These are phyloP conservation scores for Zhuqinia jingwanae DNA, from an alignment of 2,888 invertebrate genomes.

Conservation along the genomic window DNA sequence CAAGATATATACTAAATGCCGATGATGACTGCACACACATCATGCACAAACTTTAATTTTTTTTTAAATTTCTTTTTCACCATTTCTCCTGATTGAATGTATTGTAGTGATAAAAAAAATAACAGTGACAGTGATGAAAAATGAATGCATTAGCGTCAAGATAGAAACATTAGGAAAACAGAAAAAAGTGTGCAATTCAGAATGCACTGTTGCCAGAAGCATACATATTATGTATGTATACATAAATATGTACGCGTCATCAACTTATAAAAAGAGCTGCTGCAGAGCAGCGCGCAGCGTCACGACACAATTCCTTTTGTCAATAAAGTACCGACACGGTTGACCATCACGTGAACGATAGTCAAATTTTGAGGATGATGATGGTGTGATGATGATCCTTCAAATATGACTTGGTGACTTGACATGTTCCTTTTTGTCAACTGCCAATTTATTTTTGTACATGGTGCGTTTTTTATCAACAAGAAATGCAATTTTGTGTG, in stretches of 20 bases:
- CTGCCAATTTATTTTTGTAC: no score
- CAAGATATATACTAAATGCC: no score
- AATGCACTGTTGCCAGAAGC: no score
- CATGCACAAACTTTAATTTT: no score
- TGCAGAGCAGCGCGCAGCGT: not conserved
- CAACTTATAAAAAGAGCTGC: not conserved
- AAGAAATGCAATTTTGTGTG: no score
- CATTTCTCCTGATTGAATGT: slow-evolving; percentile 4
- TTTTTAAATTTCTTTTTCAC: not conserved
- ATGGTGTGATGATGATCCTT: no score
- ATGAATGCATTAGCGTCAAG: slow-evolving; percentile 22
- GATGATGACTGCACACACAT: no score
- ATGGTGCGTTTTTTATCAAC: no score
- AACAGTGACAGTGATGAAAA: not conserved
- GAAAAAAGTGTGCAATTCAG: slow-evolving; percentile 1
- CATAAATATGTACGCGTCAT: not conserved
- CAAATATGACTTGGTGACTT: not conserved
- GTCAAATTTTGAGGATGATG: not conserved
- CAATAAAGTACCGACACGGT: slow-evolving; percentile 26
- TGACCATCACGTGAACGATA: slow-evolving; percentile 55
- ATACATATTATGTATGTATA: no score
- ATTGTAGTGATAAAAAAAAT: not conserved
- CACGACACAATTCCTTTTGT: slow-evolving; percentile 52
- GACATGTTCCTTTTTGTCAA: slow-evolving; percentile 43
- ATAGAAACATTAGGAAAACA: slow-evolving; percentile 40